Base-by-base conservation (phyloP, 2,888 invertebrate genomes). In the Lepeophtheirus nordmannii region DNA sequence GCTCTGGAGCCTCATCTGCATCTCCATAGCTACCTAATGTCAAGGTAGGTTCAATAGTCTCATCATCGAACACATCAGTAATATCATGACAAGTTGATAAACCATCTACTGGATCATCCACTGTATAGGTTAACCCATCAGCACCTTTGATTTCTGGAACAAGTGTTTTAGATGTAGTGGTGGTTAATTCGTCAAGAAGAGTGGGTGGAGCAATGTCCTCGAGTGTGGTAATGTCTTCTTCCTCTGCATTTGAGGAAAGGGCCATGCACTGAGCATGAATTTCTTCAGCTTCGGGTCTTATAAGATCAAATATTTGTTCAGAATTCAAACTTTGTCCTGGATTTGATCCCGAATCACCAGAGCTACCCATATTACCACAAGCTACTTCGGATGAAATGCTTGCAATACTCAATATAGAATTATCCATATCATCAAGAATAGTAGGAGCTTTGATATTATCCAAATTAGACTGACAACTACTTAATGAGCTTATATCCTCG, bases 371-470 rank as follows among this genome's bases (percentile, higher is more conserved):
- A 22, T 58, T 23, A 70, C 58, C 66, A 20, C 68, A 87, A 0
- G 82, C 85, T 5, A 85, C 81, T 76, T 89, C 89, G 0, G 86
- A 88, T 37, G 84, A 84, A 67, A 89, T 84, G 73, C 89, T 89
- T 0, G 86, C 85, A 0, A 89, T 86, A 67, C 89, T 89, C 14
- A 86, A 78, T 83, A 89, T 86, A 69, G 89, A 89, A 69, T 83
- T 83, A 70, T 86, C 86, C 82, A 86, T 82, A 71, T 68, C 69
- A 67, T 86, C 86, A 83, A 89, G 84, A 69, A 85, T 81, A 0
- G 88, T 87, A 0, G 90, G 89, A 3, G 89, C 89, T 73, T 87
- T 87, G 3, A 89, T 82, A 69, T 85, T 85, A 40, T 90, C 89
- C 39, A 89, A 76, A 72, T 87, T 86, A 9, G 82, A 82, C 58